phyloP scores from a whole-genome alignment of 1,140 invertebrate species.

The Araneus ventricosus region DNA sequence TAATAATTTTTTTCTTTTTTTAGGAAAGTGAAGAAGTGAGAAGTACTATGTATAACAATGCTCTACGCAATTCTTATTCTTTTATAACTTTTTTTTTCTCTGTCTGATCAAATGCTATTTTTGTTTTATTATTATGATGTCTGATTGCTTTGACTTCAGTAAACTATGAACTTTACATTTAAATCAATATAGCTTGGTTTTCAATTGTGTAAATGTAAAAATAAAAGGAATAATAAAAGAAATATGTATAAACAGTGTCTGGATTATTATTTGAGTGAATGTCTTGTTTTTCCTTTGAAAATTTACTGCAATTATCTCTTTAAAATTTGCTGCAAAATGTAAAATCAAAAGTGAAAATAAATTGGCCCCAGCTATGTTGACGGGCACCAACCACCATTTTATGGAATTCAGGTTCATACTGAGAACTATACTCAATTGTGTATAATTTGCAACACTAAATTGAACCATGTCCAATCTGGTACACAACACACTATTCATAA shows the following conservation, averaged over 20 bases:
- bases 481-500: too few relatives aligned
- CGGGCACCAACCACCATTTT: too few relatives aligned
- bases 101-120: conserved; percentile 17
- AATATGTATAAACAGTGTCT: background rate
- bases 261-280: background rate
- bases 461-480: too few relatives aligned
- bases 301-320: background rate
- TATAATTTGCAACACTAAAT: too few relatives aligned
- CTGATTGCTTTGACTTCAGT: conserved; percentile 9
- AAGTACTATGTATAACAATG: background rate
- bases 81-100: background rate
- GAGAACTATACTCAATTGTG: too few relatives aligned
- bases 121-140: background rate
- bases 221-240: background rate
- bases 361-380: too few relatives aligned
- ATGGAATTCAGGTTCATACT: too few relatives aligned
- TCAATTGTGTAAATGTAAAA: background rate
- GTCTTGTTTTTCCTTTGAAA: background rate
- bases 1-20: background rate
- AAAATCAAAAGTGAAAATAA: too few relatives aligned
- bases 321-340: background rate
- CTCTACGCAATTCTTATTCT: background rate
- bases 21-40: background rate
- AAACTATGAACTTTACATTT: background rate
- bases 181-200: conserved; percentile 4